Evolutionary conservation across 2,113 vertebrate species (phyloP).

Genomic region (Delphinapterus leucas): DNA sequence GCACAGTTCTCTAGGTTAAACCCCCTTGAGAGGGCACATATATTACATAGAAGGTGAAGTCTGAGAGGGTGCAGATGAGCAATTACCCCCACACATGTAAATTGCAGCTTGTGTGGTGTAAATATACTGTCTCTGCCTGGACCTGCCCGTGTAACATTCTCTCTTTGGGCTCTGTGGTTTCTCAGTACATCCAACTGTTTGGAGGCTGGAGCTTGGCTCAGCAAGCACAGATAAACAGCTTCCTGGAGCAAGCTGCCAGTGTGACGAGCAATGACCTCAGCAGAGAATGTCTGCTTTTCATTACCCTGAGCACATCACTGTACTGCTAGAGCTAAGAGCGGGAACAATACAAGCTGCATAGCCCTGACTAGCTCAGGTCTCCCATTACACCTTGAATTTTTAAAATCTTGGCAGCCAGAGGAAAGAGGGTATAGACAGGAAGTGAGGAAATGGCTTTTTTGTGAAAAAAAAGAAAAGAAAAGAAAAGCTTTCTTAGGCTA

Average conservation of each 20-base stretch:
- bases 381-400: slow-evolving; percentile 19
- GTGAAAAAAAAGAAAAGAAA: not conserved
- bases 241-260: slow-evolving; percentile 65
- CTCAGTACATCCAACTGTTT: slow-evolving; percentile 65
- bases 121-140: slow-evolving; percentile 56
- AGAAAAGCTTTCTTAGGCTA: not conserved
- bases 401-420: not conserved
- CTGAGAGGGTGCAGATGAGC: slow-evolving; percentile 26
- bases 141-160: slow-evolving; percentile 35
- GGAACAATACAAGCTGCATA: not conserved
- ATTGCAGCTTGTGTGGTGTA: slow-evolving; percentile 41
- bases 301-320: slow-evolving; percentile 20
- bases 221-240: slow-evolving; percentile 69
- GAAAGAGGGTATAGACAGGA: not conserved
- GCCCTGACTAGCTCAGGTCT: slow-evolving; percentile 13
- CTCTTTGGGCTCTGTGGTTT: slow-evolving; percentile 67
- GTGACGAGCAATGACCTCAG: slow-evolving; percentile 57
- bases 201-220: slow-evolving; percentile 66
- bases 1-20: not conserved
- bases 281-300: slow-evolving; percentile 49
- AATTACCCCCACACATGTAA: not conserved
- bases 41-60: not conserved
- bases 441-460: not conserved
- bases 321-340: not conserved
- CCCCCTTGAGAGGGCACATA: not conserved